Base-by-base conservation (phyloP, 2,888 invertebrate species). In the Ophion ventricosus region DNA sequence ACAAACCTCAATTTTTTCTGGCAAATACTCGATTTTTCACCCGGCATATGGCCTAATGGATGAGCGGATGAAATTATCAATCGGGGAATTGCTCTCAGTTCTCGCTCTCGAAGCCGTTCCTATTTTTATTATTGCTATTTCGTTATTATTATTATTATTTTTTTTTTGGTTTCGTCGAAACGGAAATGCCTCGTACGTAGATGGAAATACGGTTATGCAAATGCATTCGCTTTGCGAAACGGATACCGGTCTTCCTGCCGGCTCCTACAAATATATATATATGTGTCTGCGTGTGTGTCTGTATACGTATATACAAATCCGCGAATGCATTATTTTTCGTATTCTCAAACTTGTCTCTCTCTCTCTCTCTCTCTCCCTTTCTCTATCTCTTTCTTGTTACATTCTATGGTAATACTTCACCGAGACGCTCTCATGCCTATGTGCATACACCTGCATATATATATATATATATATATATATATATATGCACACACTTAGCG, bases 151-250 rank as follows among this genome's bases (percentile, higher is more conserved):
- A 8, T 40, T 7, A 3, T 2, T 23, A 17, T 59, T 40, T 54
- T 54, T 64, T 14, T 23, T 43, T 8, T 0, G 11, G 3, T 54
- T 35, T 26, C 72, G 54, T 64, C 70, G 69, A 80, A 89, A 86
- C 91, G 91, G 91, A 91, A 91, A 90, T 89, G 87, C 89, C 87
- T 89, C 89, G 88, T 89, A 89, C 91, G 90, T 91, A 91, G 90
- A 91, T 91, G 90, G 89, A 92, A 92, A 92, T 91, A 88, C 89
- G 90, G 91, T 78, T 91, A 92, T 92, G 92, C 89, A 91, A 92
- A 92, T 92, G 87, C 59, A 72, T 72, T 67, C 78, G 56, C 84
- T 86, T 86, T 78, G 84, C 85, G 77, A 83, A 91, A 87, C 91
- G 91, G 91, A 91, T 90, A 91, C 90, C 74, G 87, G 87, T 90